Base-by-base conservation (phyloP, 2,113 vertebrate genomes). In the Apeltes quadracus region DNA sequence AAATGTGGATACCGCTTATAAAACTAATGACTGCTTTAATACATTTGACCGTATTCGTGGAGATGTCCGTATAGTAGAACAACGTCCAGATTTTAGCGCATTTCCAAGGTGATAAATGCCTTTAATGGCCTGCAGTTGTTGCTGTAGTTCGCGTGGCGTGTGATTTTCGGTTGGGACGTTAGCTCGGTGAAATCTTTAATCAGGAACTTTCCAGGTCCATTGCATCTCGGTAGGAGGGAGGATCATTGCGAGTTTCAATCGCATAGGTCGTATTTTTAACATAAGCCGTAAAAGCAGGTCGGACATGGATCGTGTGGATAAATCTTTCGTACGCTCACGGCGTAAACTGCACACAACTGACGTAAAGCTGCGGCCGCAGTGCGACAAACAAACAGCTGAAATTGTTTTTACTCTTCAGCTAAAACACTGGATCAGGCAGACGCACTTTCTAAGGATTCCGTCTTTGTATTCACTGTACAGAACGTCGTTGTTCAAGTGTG, bases 291-390 rank as follows among this genome's bases (percentile, higher is more conserved):
- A 57, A 48, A 0, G 13, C 3, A 20, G 2, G n/a, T 18, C 14
- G 32, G 16, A 6, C 11, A 7, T 15, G n/a, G 25, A 44, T 20
- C 13, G 51, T 48, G 55, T 25, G 39, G 23, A 10, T 57, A 34
- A 66, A 72, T 20, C 55, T 84, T 63, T 70, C 75, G 69, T 76
- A 86, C 50, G n/a, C 18, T 50, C 44, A 50, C n/a, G 75, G 75
- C 36, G 46, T 48, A 48, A 12, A 48, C 20, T 48, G 50, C 51
- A 75, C 48, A 15, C 5, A 76, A 72, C 44, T 75, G 69, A 57
- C 72, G 44, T 78, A 69, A 82, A 87, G 39, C 71, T 22, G 71
- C 13, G 48, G 23, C 10, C 29, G 50, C 43, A 27, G 44, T 13
- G 22, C 57, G 23, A 27, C 56, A 27, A 41, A 72, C 12, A 16